A percentile compares a stretch with the other conserved stretches of the same genome.
Evolutionary conservation across 2,888 invertebrate species (phyloP).

Genomic region (Caenorhabditis sp.): DNA sequence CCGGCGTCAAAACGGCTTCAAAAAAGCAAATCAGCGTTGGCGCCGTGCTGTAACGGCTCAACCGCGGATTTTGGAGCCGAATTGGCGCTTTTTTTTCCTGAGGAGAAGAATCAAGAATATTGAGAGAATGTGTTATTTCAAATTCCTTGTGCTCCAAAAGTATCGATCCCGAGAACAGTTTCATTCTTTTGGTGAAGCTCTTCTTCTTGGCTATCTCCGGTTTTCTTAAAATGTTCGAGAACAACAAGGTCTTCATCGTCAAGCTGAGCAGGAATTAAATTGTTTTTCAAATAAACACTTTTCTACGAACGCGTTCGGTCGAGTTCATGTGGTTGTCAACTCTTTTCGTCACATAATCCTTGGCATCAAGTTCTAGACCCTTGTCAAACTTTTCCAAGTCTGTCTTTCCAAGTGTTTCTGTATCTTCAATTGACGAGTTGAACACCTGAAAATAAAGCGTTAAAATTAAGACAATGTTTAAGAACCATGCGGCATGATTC

Average conservation of each 20-base stretch:
- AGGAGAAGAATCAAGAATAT: too few relatives aligned
- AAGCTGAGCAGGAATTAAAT: constrained; percentile 2
- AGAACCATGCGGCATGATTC: too few relatives aligned
- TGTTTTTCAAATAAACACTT: too few relatives aligned
- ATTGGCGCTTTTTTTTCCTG: too few relatives aligned
- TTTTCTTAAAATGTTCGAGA: constrained; percentile 32
- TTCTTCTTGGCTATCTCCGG: constrained; percentile 1
- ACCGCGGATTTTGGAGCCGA: too few relatives aligned
- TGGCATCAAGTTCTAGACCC: constrained; percentile 24
- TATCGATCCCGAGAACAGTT: constrained; percentile 45
- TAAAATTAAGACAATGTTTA: too few relatives aligned
- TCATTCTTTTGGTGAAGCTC: constrained; percentile 18
- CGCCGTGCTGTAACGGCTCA: too few relatives aligned
- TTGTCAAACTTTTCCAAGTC: constrained; percentile 38
- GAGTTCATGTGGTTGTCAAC: constrained; percentile 3
- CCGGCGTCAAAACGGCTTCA: too few relatives aligned
- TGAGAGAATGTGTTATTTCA: background rate
- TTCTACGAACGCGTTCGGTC: constrained; percentile 25
- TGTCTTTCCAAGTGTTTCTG: background rate
- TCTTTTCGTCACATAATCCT: constrained; percentile 31
- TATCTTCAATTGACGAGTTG: constrained; percentile 31
- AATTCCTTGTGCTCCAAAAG: constrained; percentile 49
- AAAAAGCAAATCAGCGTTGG: too few relatives aligned
- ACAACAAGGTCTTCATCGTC: constrained; percentile 20
- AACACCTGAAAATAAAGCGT: constrained; percentile 5